Conservation (phyloP, 2,888 invertebrate species). For the Lasioglossum oenotherae region DNA sequence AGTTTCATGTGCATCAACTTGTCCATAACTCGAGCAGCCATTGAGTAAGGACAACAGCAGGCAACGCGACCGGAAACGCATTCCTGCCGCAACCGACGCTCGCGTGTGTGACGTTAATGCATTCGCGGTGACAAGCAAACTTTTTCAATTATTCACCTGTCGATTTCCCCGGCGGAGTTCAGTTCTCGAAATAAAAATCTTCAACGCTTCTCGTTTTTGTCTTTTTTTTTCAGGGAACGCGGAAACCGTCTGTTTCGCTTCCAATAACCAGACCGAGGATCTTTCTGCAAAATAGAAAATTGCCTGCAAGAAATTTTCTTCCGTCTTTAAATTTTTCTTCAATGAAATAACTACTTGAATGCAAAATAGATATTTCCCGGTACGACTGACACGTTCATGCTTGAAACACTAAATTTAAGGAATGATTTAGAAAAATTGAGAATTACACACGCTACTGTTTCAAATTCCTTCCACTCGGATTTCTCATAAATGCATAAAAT, state of each 20-base stretch:
- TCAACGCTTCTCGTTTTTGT: background rate
- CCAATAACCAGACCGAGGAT: no score
- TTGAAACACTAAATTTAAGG: no score
- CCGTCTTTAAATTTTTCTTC: no score
- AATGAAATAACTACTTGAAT: no score
- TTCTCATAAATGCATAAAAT: background rate
- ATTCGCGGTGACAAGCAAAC: conserved; percentile 46
- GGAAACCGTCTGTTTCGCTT: background rate
- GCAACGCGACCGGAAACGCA: conserved; percentile 48
- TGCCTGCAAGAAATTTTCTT: no score
- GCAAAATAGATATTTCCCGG: no score
- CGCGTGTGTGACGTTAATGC: conserved; percentile 52
- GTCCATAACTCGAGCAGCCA: conserved; percentile 72
- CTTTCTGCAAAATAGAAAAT: background rate
- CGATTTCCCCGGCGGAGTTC: background rate
- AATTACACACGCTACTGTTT: no score
- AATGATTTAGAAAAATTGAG: no score
- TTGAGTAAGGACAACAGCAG: conserved; percentile 56
- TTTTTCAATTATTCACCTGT: conserved; percentile 58
- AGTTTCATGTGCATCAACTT: conserved; percentile 67
- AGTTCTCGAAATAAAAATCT: conserved; percentile 4
- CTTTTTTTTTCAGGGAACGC: no score
- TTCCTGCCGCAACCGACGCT: conserved; percentile 54
- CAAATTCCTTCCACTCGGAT: no score
- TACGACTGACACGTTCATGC: no score